Evolutionary conservation across 1,140 invertebrate species (phyloP), one percentile per base, ranked within the genome.

Genomic region (Bacillus rossius): DNA sequence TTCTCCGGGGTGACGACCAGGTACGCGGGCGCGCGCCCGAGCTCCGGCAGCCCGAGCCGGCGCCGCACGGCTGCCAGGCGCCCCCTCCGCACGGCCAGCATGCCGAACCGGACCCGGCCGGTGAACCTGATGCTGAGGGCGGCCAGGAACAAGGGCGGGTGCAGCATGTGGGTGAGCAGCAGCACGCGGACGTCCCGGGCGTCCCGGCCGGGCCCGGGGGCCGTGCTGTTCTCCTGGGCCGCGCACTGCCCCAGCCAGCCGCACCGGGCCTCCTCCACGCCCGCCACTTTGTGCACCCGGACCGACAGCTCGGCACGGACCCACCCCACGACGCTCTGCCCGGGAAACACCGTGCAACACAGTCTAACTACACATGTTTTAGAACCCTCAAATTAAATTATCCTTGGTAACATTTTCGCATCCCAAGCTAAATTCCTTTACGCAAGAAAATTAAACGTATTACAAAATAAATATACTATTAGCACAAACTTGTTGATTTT

Each of bases 61-160:
- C 63, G 65, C 59, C 68, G 57, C 48, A 67, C 41, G 17, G 60
- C 47, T 20, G 63, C 56, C 8, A 65, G 63, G 16, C 67, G 69
- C 25, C 73, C 70, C 57, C 66, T 67, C 19, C 65, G 63, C 2
- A 68, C 45, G 16, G 63, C 57, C 20, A 79, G 67, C 23, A 71
- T 69, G 17, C 76, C 78, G 70, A 81, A 77, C 58, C 73, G 73
- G 0, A 79, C 73, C 5, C 79, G 63, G 37, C 79, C 79, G 42
- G 77, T 75, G 68, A 80, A 81, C 64, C 77, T 78, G 1, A 80
- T 76, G 62, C 76, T 77, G 3, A 80, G 68, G n/a, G 77, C 75
- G 25, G 78, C 79, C 49, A 76, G 69, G 64, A 80, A 79, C 53
- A 80, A 63, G 10, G 79, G 79, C 16, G 76, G 70, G 37, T 70